Evolutionary conservation across 2,113 vertebrate genomes (phyloP).

Genomic region (Colius striatus): DNA sequence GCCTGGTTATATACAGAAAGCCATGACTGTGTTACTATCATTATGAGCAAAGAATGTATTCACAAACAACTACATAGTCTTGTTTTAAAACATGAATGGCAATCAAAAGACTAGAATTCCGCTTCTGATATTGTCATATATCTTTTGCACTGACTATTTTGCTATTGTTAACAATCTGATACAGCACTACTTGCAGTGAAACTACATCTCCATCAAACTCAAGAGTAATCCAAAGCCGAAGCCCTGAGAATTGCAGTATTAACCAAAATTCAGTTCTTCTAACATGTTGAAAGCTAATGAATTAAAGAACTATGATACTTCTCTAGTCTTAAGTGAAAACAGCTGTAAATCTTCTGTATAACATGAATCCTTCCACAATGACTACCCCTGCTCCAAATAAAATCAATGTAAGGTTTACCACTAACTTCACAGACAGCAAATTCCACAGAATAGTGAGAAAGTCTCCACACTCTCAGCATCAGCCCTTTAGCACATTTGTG

Average conservation of each 20-base stretch:
- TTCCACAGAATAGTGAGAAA: not conserved
- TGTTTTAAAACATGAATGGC: not conserved
- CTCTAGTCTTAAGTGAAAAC: not conserved
- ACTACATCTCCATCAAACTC: not conserved
- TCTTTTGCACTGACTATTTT: not conserved
- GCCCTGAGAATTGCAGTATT: not conserved
- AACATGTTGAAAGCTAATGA: not conserved
- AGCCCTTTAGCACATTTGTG: not conserved
- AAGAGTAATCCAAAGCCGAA: not conserved
- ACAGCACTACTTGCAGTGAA: not conserved
- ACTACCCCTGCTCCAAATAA: not conserved
- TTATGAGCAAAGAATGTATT: not conserved
- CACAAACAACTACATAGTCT: not conserved
- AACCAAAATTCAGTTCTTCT: constrained; percentile 16
- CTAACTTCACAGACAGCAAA: not conserved
- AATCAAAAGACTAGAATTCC: not conserved
- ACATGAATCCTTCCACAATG: not conserved
- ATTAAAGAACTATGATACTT: not conserved
- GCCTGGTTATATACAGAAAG: not conserved
- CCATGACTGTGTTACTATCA: not conserved
- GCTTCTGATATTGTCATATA: not conserved
- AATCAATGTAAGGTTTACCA: not conserved
- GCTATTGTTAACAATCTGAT: not conserved
- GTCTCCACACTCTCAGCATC: not conserved
- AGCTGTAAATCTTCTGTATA: not conserved